Conservation (phyloP, 1,140 invertebrate species). For the Caenorhabditis inopinata region DNA sequence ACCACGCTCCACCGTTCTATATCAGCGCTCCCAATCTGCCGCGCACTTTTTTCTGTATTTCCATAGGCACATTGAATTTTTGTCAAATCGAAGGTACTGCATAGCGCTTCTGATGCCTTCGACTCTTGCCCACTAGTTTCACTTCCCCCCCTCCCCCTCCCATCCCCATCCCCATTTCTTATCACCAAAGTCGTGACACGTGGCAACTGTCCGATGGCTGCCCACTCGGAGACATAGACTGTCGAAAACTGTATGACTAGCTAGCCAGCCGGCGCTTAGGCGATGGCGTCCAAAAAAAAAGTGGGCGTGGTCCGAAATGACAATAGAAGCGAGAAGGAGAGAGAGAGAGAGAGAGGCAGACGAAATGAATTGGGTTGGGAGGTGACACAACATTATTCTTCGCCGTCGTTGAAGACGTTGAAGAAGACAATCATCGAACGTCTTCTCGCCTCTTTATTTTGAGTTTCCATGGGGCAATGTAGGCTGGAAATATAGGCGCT, state of each 20-base stretch:
- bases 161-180: neutral
- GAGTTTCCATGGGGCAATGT: too few species aligned
- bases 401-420: neutral
- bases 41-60: too few species aligned
- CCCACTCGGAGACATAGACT: conserved; percentile 16
- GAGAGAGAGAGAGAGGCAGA: neutral
- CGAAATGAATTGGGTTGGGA: conserved; percentile 28
- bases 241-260: neutral
- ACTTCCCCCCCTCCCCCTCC: neutral
- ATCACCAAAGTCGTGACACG: neutral
- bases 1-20: too few species aligned
- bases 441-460: conserved; percentile 6
- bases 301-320: neutral
- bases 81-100: too few species aligned
- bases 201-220: neutral
- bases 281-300: neutral
- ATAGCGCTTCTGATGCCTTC: too few species aligned
- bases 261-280: neutral
- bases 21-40: too few species aligned
- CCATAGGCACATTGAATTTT: too few species aligned
- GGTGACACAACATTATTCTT: conserved; percentile 25
- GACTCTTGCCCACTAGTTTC: too few species aligned
- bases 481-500: too few species aligned
- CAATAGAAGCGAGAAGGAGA: neutral
- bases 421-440: neutral